Conservation (phyloP, 2,797 vertebrate species). For the Gymnopithys bicolor region DNA sequence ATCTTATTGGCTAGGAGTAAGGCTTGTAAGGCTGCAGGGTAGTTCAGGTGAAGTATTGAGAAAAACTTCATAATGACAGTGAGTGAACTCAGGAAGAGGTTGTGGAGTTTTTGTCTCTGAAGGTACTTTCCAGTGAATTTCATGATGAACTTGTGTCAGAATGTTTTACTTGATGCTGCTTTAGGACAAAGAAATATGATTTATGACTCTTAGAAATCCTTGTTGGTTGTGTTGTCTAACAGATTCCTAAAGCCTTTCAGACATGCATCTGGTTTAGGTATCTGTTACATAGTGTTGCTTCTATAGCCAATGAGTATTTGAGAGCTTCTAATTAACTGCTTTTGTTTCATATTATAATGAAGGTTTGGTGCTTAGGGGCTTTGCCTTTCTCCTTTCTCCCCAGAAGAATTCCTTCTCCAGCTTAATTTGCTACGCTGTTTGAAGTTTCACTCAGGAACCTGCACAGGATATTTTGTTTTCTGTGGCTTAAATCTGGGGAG, state of each 20-base stretch:
- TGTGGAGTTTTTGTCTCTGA: not conserved
- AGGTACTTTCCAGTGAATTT: not conserved
- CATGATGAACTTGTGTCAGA: not conserved
- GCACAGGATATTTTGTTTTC: not conserved
- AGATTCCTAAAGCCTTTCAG: not conserved
- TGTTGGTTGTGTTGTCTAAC: not conserved
- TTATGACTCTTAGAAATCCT: not conserved
- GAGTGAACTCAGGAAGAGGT: not conserved
- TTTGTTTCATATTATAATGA: not conserved
- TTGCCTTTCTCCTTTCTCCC: not conserved
- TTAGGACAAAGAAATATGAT: not conserved
- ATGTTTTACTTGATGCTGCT: rapidly evolving
- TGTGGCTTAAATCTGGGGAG: not conserved
- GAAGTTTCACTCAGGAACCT: not conserved
- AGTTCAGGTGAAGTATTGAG: not conserved
- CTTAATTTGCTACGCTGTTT: not conserved
- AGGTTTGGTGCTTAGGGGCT: not conserved
- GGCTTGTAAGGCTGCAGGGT: not conserved
- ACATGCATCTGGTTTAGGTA: not conserved
- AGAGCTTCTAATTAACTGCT: not conserved
- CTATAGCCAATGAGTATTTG: rapidly evolving
- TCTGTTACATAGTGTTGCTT: not conserved
- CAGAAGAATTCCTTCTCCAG: not conserved
- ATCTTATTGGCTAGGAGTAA: not conserved
- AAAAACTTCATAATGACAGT: not conserved